Percentiles rank a stretch among this genome's conserved stretches.
phyloP scores from a whole-genome alignment of 1,140 invertebrate species.

The Lutraria rhynchaena region DNA sequence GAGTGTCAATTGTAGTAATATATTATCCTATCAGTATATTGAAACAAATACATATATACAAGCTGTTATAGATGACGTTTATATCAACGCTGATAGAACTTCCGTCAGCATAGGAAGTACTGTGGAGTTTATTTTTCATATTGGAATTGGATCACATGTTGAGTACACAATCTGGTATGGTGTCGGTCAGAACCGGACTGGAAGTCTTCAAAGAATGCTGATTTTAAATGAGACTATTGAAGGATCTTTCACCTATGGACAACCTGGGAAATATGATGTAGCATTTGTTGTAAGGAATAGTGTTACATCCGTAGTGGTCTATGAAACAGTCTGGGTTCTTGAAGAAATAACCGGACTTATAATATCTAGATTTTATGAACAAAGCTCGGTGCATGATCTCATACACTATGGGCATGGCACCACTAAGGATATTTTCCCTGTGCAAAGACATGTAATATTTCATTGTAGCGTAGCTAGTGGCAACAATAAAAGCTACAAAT shows the following conservation, averaged over 20 bases:
- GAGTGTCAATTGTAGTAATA: slow-evolving; percentile 63
- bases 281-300: slow-evolving; percentile 44
- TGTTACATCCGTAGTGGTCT: slow-evolving; percentile 20
- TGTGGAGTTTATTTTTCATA: slow-evolving; percentile 42
- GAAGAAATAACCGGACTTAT: slow-evolving; percentile 60
- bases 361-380: slow-evolving; percentile 46
- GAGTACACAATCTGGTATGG: slow-evolving; percentile 48
- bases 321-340: slow-evolving; percentile 54
- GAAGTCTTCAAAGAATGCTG: slow-evolving; percentile 25
- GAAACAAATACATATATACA: slow-evolving; percentile 55
- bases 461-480: slow-evolving; percentile 42
- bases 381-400: slow-evolving; percentile 42
- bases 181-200: slow-evolving; percentile 6
- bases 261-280: slow-evolving; percentile 50
- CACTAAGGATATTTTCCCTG: slow-evolving; percentile 53
- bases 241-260: slow-evolving; percentile 33
- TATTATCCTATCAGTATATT: slow-evolving; percentile 53
- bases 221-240: slow-evolving; percentile 35
- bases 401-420: slow-evolving; percentile 57
- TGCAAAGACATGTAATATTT: slow-evolving; percentile 62
- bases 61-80: slow-evolving; percentile 40
- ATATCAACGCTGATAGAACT: slow-evolving; percentile 24
- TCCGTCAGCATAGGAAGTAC: slow-evolving; percentile 51
- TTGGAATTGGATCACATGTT: slow-evolving; percentile 60
- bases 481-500: slow-evolving; percentile 61